Conservation (phyloP, 2,113 vertebrate genomes). For the Mustela lutreola region DNA sequence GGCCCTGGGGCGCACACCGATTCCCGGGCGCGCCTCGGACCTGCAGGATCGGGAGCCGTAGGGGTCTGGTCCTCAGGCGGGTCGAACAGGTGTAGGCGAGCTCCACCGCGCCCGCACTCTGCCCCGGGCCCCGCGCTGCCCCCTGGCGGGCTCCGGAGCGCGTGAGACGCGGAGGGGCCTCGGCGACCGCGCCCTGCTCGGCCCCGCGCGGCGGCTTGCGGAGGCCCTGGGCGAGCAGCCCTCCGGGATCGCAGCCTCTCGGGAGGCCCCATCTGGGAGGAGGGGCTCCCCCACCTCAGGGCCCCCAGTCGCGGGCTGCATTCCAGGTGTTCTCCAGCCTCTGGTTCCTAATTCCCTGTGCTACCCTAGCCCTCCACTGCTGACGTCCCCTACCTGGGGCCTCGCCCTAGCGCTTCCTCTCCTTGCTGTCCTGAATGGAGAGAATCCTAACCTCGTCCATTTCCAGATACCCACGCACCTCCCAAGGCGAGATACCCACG, state of each 20-base stretch:
- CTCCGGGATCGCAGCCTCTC: neutral
- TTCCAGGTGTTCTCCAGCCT: neutral
- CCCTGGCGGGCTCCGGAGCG: conserved; percentile 48
- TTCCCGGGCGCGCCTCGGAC: neutral
- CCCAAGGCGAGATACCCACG: neutral
- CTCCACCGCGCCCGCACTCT: neutral
- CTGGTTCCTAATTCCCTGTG: neutral
- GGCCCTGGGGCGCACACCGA: neutral
- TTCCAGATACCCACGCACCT: neutral
- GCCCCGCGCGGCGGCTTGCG: fast-evolving
- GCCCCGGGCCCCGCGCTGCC: conserved; percentile 69
- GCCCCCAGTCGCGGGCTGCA: neutral
- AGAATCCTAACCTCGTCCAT: neutral
- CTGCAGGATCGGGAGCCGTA: neutral
- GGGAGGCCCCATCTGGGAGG: neutral
- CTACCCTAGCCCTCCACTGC: neutral
- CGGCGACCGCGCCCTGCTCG: conserved; percentile 64
- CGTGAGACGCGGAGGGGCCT: neutral
- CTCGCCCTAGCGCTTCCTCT: neutral
- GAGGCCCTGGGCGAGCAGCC: neutral
- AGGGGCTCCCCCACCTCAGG: neutral
- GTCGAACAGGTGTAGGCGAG: conserved; percentile 46
- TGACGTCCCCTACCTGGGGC: neutral
- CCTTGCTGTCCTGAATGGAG: neutral
- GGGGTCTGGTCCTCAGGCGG: neutral